These are phyloP conservation scores for Nebria salina DNA, from an alignment of 2,888 invertebrate species.

Conservation along the genomic window DNA sequence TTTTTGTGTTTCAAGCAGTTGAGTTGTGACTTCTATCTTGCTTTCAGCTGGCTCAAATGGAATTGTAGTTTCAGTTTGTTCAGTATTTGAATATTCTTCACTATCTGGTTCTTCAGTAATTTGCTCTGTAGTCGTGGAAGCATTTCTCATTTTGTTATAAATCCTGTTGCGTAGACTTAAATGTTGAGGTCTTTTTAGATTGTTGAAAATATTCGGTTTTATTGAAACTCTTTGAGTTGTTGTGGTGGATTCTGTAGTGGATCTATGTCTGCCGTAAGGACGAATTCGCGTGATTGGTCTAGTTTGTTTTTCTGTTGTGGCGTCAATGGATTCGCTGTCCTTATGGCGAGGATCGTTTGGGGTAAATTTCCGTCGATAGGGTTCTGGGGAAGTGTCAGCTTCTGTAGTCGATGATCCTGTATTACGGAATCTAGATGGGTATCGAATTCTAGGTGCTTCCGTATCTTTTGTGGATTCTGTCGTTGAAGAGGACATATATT, in stretches of 20 bases:
- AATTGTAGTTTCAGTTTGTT: slow-evolving; percentile 47
- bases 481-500: slow-evolving; percentile 64
- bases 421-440: slow-evolving; percentile 63
- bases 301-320: slow-evolving; percentile 54
- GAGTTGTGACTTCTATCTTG: slow-evolving; percentile 57
- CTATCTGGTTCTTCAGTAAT: slow-evolving; percentile 31
- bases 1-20: slow-evolving; percentile 51
- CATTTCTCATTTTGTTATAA: slow-evolving; percentile 52
- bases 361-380: slow-evolving; percentile 59
- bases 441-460: slow-evolving; percentile 60
- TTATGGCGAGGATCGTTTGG: slow-evolving; percentile 59
- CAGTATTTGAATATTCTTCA: slow-evolving; percentile 30
- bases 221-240: slow-evolving; percentile 57
- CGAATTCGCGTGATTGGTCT: slow-evolving; percentile 56
- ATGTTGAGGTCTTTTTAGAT: slow-evolving; percentile 55
- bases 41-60: slow-evolving; percentile 47
- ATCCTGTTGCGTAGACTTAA: slow-evolving; percentile 56
- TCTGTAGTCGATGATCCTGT: slow-evolving; percentile 58
- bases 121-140: slow-evolving; percentile 42
- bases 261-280: slow-evolving; percentile 56
- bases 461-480: slow-evolving; percentile 53
- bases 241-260: slow-evolving; percentile 54
- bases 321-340: slow-evolving; percentile 23
- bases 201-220: slow-evolving; percentile 59
- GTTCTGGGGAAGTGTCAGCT: slow-evolving; percentile 59